Conservation (phyloP, 2,888 invertebrate genomes). For the Camptogramma bilineatum region DNA sequence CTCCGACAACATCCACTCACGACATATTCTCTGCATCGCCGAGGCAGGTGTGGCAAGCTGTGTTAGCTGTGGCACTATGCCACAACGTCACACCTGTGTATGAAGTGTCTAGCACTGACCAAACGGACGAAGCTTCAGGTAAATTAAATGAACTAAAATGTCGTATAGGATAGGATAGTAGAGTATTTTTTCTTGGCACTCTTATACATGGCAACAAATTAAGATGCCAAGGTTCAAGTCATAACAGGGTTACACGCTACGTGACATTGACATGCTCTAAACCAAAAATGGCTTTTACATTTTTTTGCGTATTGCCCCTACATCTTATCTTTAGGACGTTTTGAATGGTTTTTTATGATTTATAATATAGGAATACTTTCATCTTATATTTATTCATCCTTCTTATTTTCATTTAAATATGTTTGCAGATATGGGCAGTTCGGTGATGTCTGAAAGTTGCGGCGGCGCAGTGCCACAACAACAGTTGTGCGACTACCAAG, state of each 20-base stretch:
- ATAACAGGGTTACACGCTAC: too few species aligned
- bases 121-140: constrained; percentile 66
- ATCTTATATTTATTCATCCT: too few species aligned
- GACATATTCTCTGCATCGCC: constrained; percentile 56
- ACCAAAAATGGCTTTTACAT: too few species aligned
- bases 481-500: constrained; percentile 87
- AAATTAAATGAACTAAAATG: not conserved
- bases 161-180: too few species aligned
- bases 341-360: too few species aligned
- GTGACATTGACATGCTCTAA: too few species aligned
- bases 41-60: constrained; percentile 93
- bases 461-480: constrained; percentile 80
- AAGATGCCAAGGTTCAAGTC: too few species aligned
- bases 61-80: constrained; percentile 97
- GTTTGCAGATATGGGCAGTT: constrained; percentile 74
- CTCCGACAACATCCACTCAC: constrained; percentile 84
- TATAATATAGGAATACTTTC: too few species aligned
- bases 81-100: constrained; percentile 99
- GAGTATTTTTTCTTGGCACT: too few species aligned
- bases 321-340: too few species aligned
- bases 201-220: too few species aligned
- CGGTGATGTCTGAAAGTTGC: constrained; percentile 79
- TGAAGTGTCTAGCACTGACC: constrained; percentile 75
- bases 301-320: too few species aligned
- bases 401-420: not conserved